These are phyloP conservation scores for Pantherophis alleghaniensis DNA, from an alignment of 2,797 vertebrate species.

Conservation along the genomic window DNA sequence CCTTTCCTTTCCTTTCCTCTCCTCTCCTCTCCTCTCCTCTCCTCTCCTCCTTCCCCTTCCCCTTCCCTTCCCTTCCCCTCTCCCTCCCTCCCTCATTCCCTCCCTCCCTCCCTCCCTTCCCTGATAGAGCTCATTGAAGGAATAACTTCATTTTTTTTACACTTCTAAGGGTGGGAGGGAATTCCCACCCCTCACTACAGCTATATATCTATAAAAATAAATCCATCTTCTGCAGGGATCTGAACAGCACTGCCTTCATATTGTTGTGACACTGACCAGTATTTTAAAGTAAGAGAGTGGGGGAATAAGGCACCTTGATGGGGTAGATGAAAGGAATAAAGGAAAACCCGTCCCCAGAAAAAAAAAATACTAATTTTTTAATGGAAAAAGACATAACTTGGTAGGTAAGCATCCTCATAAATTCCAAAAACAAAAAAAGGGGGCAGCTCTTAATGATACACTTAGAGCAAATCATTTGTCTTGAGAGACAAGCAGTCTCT, in stretches of 20 bases:
- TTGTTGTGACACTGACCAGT: slow-evolving; percentile 70
- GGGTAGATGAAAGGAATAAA: slow-evolving; percentile 37
- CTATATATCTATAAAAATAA: slow-evolving; percentile 80
- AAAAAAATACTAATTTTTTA: slow-evolving; percentile 76
- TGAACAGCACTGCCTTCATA: slow-evolving; percentile 50
- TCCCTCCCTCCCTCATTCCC: neutral
- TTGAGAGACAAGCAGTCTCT: slow-evolving; percentile 88
- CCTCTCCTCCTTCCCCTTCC: neutral
- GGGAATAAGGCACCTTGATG: slow-evolving; percentile 51
- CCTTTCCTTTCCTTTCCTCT: no score
- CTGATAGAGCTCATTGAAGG: slow-evolving; percentile 23
- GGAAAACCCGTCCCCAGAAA: slow-evolving; percentile 54
- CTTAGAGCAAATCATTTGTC: slow-evolving; percentile 92
- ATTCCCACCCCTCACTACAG: slow-evolving; percentile 71
- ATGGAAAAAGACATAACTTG: slow-evolving; percentile 78
- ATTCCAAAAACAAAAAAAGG: slow-evolving; percentile 75
- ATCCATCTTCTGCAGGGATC: slow-evolving; percentile 76
- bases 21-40: neutral
- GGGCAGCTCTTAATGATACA: slow-evolving; percentile 89
- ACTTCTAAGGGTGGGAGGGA: slow-evolving; percentile 74
- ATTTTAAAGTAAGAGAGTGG: slow-evolving; percentile 66
- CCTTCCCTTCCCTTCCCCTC: slow-evolving; percentile 5
- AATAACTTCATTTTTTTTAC: slow-evolving; percentile 67
- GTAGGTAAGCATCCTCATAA: slow-evolving; percentile 76
- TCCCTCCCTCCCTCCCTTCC: slow-evolving; percentile 3